phyloP scores from a whole-genome alignment of 2,797 vertebrate genomes.

The Schizopygopsis malacanthus region DNA sequence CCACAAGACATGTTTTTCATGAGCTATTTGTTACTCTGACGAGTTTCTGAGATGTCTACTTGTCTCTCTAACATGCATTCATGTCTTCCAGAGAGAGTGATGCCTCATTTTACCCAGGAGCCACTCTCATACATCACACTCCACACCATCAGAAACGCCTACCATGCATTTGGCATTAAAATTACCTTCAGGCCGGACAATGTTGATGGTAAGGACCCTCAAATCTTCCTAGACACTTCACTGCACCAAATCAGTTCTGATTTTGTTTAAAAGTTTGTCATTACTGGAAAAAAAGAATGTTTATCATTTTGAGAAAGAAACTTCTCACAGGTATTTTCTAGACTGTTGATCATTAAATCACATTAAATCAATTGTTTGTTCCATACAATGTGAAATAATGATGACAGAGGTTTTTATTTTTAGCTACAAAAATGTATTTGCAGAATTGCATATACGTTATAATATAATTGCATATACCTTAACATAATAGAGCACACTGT shows the following conservation, averaged over 20 bases:
- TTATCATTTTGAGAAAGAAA: not conserved
- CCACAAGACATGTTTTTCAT: not conserved
- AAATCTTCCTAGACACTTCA: not conserved
- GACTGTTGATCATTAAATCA: not conserved
- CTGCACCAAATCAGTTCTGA: not conserved
- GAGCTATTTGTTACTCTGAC: not conserved
- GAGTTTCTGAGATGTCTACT: not conserved
- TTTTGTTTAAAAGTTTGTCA: not conserved
- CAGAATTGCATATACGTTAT: not conserved
- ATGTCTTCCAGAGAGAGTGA: constrained; percentile 84
- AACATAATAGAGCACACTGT: not conserved
- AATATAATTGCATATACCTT: no score
- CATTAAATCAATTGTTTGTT: not conserved
- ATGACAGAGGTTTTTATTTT: not conserved
- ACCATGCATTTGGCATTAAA: constrained; percentile 92
- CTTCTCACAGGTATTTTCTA: not conserved
- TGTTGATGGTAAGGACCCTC: constrained; percentile 85
- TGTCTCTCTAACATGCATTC: constrained; percentile 18
- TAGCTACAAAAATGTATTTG: not conserved
- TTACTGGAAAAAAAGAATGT: not conserved
- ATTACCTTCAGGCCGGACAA: constrained; percentile 94
- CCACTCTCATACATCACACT: constrained; percentile 89
- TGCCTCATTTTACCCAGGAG: constrained; percentile 92
- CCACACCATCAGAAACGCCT: constrained; percentile 95
- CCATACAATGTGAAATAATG: not conserved